phyloP scores from a whole-genome alignment of 2,797 vertebrate species.

The Mormyrus hasselquistii region DNA sequence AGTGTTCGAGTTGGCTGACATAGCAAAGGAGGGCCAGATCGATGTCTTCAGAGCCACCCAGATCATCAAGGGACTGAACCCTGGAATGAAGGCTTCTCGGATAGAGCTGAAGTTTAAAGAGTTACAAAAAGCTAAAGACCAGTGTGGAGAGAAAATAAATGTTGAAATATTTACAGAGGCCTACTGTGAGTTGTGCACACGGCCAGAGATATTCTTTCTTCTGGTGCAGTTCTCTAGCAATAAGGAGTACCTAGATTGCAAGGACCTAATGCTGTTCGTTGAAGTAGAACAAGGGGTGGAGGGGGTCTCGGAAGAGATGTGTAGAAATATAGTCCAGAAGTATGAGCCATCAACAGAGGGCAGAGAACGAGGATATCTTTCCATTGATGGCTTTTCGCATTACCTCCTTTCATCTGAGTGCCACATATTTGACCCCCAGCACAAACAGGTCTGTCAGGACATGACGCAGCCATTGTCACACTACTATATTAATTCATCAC shows the following conservation, averaged over 20 bases:
- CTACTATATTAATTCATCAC: slow-evolving; percentile 89
- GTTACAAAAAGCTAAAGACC: slow-evolving; percentile 77
- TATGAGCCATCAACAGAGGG: slow-evolving; percentile 83
- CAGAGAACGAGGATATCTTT: slow-evolving; percentile 73
- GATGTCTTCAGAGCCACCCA: slow-evolving; percentile 76
- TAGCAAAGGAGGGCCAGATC: slow-evolving; percentile 72
- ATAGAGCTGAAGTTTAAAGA: slow-evolving; percentile 90
- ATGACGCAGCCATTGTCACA: slow-evolving; percentile 86
- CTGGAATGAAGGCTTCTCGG: slow-evolving; percentile 80
- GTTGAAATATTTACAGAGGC: slow-evolving; percentile 77
- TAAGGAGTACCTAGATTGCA: slow-evolving; percentile 85
- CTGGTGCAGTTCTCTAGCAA: slow-evolving; percentile 90
- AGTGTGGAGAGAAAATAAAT: slow-evolving; percentile 66
- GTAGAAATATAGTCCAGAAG: slow-evolving; percentile 74
- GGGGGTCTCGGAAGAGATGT: slow-evolving; percentile 77
- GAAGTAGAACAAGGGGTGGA: slow-evolving; percentile 89
- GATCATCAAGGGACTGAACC: slow-evolving; percentile 83
- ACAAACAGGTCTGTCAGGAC: slow-evolving; percentile 85
- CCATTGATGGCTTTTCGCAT: slow-evolving; percentile 84
- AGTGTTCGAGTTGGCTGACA: slow-evolving; percentile 75
- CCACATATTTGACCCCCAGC: slow-evolving; percentile 87
- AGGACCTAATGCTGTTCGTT: slow-evolving; percentile 82
- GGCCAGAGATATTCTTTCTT: slow-evolving; percentile 84
- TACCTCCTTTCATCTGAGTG: slow-evolving; percentile 89
- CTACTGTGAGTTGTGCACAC: slow-evolving; percentile 86